Conservation (phyloP, 2,797 vertebrate genomes). For the Anas flavirostris region DNA sequence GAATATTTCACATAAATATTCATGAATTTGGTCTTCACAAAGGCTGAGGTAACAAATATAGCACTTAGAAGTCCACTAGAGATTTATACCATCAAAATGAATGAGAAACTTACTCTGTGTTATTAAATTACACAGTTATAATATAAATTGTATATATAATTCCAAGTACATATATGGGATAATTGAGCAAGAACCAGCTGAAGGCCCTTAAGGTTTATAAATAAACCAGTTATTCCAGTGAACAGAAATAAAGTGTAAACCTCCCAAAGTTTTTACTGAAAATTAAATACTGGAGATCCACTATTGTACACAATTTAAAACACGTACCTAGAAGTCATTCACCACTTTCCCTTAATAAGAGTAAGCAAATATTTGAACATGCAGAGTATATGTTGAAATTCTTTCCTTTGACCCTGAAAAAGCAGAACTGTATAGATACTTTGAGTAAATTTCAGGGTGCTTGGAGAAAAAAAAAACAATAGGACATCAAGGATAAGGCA, state of each 20-base stretch:
- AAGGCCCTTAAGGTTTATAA: neutral
- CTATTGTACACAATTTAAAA: neutral
- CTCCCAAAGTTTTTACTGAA: neutral
- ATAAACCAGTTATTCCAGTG: neutral
- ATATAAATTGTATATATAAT: neutral
- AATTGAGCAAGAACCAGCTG: neutral
- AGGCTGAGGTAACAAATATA: neutral
- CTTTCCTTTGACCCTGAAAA: neutral
- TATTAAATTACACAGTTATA: conserved; percentile 23
- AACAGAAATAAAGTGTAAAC: neutral
- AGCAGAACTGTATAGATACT: neutral
- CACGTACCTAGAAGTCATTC: neutral
- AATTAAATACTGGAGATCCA: conserved; percentile 16
- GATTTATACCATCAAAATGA: conserved; percentile 9
- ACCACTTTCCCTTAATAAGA: neutral
- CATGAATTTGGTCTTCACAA: neutral
- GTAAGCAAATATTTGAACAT: neutral
- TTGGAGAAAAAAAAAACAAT: neutral
- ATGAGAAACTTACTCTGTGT: neutral
- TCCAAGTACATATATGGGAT: conserved; percentile 15
- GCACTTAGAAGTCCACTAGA: neutral
- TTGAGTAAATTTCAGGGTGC: neutral
- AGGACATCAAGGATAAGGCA: neutral
- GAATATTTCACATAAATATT: neutral
- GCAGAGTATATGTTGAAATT: neutral